Evolutionary conservation across 2,888 invertebrate genomes (phyloP).

Genomic region (Drosophila borealis): DNA sequence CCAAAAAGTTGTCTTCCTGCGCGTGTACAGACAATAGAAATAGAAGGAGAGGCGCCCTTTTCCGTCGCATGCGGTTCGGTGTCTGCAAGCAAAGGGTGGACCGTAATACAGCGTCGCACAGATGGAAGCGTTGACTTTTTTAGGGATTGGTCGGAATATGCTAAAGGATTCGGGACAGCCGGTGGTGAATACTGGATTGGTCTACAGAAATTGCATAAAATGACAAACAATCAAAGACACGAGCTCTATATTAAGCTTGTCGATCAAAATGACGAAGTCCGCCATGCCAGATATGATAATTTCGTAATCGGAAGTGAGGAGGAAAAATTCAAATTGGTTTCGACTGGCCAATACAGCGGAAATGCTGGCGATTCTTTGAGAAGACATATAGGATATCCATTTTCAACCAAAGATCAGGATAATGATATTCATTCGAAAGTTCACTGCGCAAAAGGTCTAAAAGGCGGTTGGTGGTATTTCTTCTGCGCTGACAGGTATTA

Average conservation of each 20-base stretch:
- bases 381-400: neutral
- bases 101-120: neutral
- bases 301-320: neutral
- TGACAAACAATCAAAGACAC: neutral
- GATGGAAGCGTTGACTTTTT: neutral
- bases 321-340: neutral
- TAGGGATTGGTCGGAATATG: neutral
- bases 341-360: neutral
- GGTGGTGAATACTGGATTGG: neutral
- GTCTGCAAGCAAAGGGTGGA: neutral
- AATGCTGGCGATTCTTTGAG: neutral
- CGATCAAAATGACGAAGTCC: neutral
- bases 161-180: neutral
- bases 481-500: too few species aligned
- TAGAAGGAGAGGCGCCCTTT: too few species aligned
- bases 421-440: too few species aligned
- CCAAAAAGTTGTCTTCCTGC: neutral
- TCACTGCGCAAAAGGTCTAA: too few species aligned
- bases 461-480: too few species aligned
- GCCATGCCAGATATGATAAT: too few species aligned
- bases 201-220: neutral
- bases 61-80: neutral
- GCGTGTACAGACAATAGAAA: neutral
- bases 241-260: neutral
- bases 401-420: neutral